phyloP scores from a whole-genome alignment of 2,113 vertebrate species.

The Recurvirostra avosetta region DNA sequence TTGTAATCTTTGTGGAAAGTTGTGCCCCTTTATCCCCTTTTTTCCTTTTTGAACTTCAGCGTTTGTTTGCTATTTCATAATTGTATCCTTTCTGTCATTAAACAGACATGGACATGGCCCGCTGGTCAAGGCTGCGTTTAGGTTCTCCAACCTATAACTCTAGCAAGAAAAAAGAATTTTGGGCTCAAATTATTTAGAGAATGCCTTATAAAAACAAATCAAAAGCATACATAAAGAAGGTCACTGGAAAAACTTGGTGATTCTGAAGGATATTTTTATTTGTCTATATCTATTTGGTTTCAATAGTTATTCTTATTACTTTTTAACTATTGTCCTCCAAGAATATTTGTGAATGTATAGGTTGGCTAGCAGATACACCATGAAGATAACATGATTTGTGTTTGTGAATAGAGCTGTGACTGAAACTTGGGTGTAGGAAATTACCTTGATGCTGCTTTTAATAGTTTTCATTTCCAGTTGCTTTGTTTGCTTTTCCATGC shows the following conservation, averaged over 20 bases:
- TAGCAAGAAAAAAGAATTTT: neutral
- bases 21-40: neutral
- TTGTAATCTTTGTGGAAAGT: neutral
- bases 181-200: neutral
- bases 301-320: neutral
- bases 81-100: constrained; percentile 21
- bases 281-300: neutral
- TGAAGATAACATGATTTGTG: neutral
- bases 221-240: neutral
- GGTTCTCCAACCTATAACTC: neutral
- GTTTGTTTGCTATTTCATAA: constrained; percentile 44
- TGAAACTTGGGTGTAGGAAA: neutral
- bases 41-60: constrained; percentile 8
- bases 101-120: neutral
- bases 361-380: neutral
- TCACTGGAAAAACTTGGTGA: neutral
- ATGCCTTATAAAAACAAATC: neutral
- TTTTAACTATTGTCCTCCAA: neutral
- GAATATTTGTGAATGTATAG: neutral
- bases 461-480: neutral
- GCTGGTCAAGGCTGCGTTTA: neutral
- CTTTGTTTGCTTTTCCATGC: neutral
- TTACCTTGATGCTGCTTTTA: neutral
- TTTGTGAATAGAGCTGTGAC: neutral
- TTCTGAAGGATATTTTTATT: neutral